Evolutionary conservation across 2,797 vertebrate genomes (phyloP), one percentile per base, ranked within the genome.

Genomic region (Pelodytes ibericus): DNA sequence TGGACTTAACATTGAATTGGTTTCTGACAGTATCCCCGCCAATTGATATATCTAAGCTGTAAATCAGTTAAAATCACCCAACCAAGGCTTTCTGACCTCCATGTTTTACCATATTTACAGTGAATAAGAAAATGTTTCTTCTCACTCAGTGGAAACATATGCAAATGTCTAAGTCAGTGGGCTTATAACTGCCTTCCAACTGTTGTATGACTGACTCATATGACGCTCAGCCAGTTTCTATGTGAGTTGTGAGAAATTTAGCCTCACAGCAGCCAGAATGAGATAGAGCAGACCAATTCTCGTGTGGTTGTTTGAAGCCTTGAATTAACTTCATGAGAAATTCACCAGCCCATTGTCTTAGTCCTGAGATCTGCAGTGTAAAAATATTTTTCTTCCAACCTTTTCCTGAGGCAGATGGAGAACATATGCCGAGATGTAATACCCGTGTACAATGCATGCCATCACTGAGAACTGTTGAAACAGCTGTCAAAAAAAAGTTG

Each of bases 321-420:
- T 66, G 61, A 36, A 60, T 51, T 36, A 24, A 53, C 65, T 77
- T 77, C 61, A 77, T 65, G 59, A 65, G 60, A 27, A 9, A 33
- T 15, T 71, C 33, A 49, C 71, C 39, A 60, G 31, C 27, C 53
- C 71, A 51, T 66, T 77, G 51, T 77, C 75, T 77, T 64, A 65
- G 60, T 51, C 64, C 18, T 57, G 27, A 47, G 47, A 71, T n/a
- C 53, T 59, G 39, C n/a, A 53, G 61, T 44, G 57, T 66, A 56
- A 67, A 33, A 62, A 62, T 20, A 39, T 67, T 49, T 65, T 26
- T 33, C 9, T 31, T 69, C 30, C 22, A 18, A 16, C 61, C 20
- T 16, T 27, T 72, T 39, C 29, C 36, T 22, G 36, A 49, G 66
- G 51, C 75, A 71, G 68, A 77, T 66, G 62, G 67, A 25, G 71